Percentiles rank a stretch among this genome's conserved stretches.
These are phyloP conservation scores for Alentia gelatinosa DNA, from an alignment of 2,888 invertebrate genomes.

Conservation along the genomic window DNA sequence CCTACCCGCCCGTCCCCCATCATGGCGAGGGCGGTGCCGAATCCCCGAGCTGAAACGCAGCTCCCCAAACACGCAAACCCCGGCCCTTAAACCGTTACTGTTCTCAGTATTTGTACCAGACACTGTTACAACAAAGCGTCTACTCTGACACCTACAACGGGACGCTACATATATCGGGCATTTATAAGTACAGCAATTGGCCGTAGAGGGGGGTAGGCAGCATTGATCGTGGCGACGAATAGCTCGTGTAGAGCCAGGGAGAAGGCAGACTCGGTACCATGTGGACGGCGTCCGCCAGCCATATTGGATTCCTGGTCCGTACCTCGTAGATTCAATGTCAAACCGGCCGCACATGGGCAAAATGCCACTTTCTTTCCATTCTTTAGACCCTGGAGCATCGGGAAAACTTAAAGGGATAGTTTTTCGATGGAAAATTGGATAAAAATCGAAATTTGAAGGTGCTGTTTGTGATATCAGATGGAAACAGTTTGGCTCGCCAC, in stretches of 20 bases:
- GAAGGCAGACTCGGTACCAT: not conserved
- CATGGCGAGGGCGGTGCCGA: too few species aligned
- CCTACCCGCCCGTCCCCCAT: too few species aligned
- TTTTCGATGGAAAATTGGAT: constrained; percentile 45
- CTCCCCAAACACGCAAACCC: too few species aligned
- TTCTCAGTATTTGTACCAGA: too few species aligned
- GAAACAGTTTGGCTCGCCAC: not conserved
- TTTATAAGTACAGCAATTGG: constrained; percentile 45
- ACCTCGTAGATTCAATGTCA: constrained; percentile 1
- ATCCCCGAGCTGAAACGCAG: too few species aligned
- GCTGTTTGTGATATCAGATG: not conserved
- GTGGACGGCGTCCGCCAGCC: constrained; percentile 39
- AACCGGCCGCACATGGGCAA: not conserved
- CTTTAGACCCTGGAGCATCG: constrained; percentile 28
- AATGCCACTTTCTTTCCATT: not conserved
- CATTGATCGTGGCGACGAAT: constrained; percentile 38
- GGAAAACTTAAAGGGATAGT: constrained; percentile 14
- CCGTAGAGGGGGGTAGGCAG: constrained; percentile 50
- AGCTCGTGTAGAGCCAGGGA: not conserved
- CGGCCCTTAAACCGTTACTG: too few species aligned
- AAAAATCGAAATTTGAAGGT: constrained; percentile 39
- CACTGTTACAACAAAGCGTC: too few species aligned
- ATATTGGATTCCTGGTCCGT: constrained; percentile 41
- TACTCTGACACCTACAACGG: too few species aligned
- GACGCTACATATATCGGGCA: constrained; percentile 24